Evolutionary conservation across 2,888 invertebrate species (phyloP).

Genomic region (Epirrhoe alternata): DNA sequence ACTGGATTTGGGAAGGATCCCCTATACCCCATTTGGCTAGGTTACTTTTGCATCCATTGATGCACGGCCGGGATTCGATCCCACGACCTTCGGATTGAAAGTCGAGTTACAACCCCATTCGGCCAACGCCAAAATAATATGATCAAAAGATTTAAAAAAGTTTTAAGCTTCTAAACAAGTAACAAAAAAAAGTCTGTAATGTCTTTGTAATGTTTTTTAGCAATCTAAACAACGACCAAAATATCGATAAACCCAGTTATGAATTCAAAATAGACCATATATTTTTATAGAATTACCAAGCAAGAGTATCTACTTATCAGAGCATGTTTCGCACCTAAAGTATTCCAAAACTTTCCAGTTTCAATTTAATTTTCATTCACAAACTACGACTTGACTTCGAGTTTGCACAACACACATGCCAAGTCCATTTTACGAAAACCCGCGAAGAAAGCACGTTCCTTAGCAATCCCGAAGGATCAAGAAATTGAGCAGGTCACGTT

Average conservation of each 20-base stretch:
- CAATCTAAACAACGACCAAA: no score
- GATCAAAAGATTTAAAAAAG: no score
- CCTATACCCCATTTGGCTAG: no score
- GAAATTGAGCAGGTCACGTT: conserved; percentile 31
- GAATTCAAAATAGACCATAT: neutral
- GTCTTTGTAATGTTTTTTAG: no score
- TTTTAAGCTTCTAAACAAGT: no score
- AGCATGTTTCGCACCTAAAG: conserved; percentile 24
- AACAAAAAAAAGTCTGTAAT: no score
- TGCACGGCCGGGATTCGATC: no score
- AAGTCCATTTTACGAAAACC: conserved; percentile 11
- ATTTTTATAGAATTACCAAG: neutral
- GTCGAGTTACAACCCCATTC: no score
- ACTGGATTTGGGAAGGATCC: no score
- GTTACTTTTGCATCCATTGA: no score
- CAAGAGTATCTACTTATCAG: neutral
- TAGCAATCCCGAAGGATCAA: neutral
- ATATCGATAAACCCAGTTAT: neutral
- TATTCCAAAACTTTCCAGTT: conserved; percentile 39
- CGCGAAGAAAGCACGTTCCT: conserved; percentile 8
- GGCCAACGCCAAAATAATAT: no score
- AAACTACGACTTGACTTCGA: conserved; percentile 47
- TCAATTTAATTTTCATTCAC: conserved; percentile 58
- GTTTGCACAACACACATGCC: conserved; percentile 40
- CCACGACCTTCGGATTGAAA: no score